These are phyloP conservation scores for Myotis findleyi DNA, from an alignment of 2,797 vertebrate genomes.

Conservation along the genomic window DNA sequence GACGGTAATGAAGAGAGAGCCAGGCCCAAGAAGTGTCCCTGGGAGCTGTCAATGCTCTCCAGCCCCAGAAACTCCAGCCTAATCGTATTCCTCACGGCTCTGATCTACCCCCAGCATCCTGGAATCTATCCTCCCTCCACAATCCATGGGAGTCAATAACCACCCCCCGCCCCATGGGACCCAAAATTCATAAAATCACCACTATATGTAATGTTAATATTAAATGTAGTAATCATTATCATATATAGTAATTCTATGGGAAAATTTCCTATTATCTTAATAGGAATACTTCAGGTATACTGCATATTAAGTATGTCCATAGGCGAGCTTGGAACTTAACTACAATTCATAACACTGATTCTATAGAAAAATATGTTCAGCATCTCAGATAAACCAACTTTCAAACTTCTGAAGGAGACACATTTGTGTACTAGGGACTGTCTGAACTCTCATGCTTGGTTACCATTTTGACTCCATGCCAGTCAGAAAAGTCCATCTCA, in stretches of 20 bases:
- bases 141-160: not conserved
- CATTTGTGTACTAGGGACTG: not conserved
- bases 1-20: not conserved
- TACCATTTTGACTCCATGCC: not conserved
- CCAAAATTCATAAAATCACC: not conserved
- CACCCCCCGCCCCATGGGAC: not conserved
- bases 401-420: not conserved
- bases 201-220: not conserved
- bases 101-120: not conserved
- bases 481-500: slow-evolving; percentile 26
- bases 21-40: not conserved
- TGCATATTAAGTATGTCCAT: not conserved
- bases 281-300: not conserved
- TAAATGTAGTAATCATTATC: not conserved
- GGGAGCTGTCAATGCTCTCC: not conserved
- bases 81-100: not conserved
- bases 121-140: not conserved
- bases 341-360: not conserved
- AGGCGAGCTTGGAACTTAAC: not conserved
- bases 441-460: slow-evolving; percentile 41
- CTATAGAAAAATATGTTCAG: not conserved
- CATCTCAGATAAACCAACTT: not conserved
- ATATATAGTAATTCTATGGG: not conserved
- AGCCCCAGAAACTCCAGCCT: not conserved
- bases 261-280: not conserved